Evolutionary conservation across 2,113 vertebrate species (phyloP).

Genomic region (Cisticola juncidis): DNA sequence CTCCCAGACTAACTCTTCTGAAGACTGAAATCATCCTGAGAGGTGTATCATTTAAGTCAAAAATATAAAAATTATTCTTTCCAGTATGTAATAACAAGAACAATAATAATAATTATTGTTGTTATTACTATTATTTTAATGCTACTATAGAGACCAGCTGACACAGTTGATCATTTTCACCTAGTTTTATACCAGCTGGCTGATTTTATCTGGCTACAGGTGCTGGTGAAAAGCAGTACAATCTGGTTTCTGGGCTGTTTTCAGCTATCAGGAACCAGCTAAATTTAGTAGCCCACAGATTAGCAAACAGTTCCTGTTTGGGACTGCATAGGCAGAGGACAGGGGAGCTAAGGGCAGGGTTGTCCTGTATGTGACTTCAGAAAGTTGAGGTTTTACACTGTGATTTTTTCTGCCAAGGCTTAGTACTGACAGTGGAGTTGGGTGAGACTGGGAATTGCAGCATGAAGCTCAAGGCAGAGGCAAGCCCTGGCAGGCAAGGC

Average conservation of each 20-base stretch:
- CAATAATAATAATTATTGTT: no score
- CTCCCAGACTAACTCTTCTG: background rate
- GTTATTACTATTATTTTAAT: background rate
- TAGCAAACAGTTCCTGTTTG: background rate
- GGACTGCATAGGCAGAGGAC: background rate
- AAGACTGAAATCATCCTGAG: background rate
- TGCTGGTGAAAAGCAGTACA: background rate
- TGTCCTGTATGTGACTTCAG: background rate
- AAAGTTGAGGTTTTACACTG: background rate
- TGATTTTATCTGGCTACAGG: background rate
- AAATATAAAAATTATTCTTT: background rate
- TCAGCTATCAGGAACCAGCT: background rate
- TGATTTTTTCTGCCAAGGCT: background rate
- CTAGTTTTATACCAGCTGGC: background rate
- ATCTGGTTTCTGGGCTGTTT: fast-evolving
- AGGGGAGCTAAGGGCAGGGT: background rate
- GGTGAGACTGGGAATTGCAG: background rate
- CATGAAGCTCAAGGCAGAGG: fast-evolving
- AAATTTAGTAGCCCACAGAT: background rate
- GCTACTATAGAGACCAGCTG: background rate
- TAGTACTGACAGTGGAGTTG: background rate
- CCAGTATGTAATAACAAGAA: background rate
- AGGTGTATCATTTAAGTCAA: background rate
- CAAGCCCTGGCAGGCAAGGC: background rate
- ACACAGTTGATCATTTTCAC: background rate